Evolutionary conservation across 2,113 vertebrate genomes (phyloP).

Genomic region (Isurus oxyrinchus): DNA sequence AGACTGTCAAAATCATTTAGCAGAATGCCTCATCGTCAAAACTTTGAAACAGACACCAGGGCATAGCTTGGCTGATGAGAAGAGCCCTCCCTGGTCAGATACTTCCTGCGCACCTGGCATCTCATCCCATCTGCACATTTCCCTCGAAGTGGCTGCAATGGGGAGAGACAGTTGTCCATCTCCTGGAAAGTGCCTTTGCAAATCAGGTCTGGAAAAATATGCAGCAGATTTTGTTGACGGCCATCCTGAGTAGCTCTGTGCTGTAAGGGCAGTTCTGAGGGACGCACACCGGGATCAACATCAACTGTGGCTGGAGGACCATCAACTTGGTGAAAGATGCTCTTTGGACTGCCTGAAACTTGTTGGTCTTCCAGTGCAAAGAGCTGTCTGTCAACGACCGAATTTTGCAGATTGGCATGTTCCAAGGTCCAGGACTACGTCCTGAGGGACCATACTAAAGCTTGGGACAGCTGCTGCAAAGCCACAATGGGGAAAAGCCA

Average conservation of each 20-base stretch:
- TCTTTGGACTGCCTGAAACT: neutral
- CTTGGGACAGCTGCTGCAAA: no score
- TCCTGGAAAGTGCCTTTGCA: neutral
- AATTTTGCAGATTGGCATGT: no score
- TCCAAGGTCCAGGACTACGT: no score
- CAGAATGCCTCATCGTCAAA: neutral
- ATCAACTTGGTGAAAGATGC: neutral
- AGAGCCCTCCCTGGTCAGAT: no score
- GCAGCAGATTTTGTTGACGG: neutral
- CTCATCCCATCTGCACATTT: neutral
- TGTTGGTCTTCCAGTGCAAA: neutral
- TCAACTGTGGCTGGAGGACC: neutral
- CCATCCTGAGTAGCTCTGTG: neutral
- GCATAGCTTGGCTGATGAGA: no score
- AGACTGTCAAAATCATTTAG: neutral
- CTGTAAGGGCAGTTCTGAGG: neutral
- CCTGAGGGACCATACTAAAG: no score
- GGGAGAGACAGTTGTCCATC: neutral
- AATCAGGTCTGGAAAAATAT: neutral
- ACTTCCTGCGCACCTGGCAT: neutral
- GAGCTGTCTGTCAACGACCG: no score
- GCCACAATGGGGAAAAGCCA: no score
- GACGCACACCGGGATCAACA: neutral
- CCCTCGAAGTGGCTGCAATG: neutral
- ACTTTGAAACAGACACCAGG: neutral